These are phyloP conservation scores for Protobothrops mucrosquamatus DNA, from an alignment of 2,113 vertebrate species.

Conservation along the genomic window DNA sequence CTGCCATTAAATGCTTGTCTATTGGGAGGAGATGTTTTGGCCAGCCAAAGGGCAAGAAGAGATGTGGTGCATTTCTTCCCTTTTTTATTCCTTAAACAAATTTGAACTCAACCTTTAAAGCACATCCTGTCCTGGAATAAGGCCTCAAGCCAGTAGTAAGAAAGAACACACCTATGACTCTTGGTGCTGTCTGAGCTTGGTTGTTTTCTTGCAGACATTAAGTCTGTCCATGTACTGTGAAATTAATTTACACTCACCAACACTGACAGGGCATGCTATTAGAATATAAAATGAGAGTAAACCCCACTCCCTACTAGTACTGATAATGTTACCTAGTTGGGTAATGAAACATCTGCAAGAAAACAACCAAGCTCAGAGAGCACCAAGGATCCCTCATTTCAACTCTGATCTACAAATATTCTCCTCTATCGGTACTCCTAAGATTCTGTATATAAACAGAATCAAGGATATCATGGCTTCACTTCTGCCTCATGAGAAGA, in stretches of 20 bases:
- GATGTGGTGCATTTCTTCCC: background rate
- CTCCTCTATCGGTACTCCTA: background rate
- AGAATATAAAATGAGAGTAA: background rate
- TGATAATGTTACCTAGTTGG: background rate
- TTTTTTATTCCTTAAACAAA: background rate
- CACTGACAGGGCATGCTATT: background rate
- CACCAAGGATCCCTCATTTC: background rate
- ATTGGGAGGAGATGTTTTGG: background rate
- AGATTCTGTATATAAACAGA: background rate
- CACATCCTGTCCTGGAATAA: background rate
- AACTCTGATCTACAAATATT: background rate
- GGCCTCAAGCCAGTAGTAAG: background rate
- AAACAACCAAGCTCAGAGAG: background rate
- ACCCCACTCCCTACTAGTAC: background rate
- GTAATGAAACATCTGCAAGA: background rate
- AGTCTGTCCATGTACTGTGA: background rate
- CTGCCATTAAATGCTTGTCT: constrained; percentile 51
- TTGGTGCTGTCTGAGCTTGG: background rate
- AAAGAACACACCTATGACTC: background rate
- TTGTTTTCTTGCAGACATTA: background rate
- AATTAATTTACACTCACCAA: background rate
- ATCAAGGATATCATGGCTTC: background rate
- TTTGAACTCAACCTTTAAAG: background rate
- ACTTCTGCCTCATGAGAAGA: background rate
- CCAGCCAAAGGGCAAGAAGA: background rate